Evolutionary conservation across 2,113 vertebrate genomes (phyloP).

Genomic region (Telmatochromis sp.): DNA sequence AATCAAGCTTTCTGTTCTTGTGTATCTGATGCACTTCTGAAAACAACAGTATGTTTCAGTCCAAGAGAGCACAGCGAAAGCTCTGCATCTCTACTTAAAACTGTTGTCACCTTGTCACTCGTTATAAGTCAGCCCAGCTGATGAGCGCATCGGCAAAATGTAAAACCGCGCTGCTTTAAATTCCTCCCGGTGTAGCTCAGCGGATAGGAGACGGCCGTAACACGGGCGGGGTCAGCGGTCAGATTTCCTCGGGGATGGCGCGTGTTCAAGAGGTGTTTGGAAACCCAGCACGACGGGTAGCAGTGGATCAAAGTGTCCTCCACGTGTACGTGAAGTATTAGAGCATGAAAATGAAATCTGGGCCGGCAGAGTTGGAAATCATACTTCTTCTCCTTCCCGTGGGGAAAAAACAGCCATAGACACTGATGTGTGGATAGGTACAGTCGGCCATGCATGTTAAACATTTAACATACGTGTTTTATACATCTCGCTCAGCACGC

Average conservation of each 20-base stretch:
- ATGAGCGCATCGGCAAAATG: slow-evolving; percentile 20
- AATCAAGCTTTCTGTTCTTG: background rate
- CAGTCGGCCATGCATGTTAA: background rate
- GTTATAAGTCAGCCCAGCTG: background rate
- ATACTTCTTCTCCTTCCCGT: background rate
- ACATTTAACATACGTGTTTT: background rate
- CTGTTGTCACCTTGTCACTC: background rate
- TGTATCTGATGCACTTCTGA: background rate
- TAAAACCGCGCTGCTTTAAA: slow-evolving; percentile 26
- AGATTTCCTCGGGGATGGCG: background rate
- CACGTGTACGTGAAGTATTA: background rate
- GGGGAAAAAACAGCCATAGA: background rate
- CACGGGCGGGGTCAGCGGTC: background rate
- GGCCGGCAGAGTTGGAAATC: background rate
- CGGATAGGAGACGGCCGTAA: background rate
- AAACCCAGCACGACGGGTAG: background rate
- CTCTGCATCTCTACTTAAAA: background rate
- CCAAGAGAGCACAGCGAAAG: background rate
- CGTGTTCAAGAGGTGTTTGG: background rate
- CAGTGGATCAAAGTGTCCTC: background rate
- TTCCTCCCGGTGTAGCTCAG: background rate
- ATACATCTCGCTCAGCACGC: slow-evolving; percentile 1
- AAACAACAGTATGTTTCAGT: background rate
- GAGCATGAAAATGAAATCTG: background rate
- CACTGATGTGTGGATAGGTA: background rate